Evolutionary conservation across 1,140 invertebrate genomes (phyloP), one percentile per base, ranked within the genome.

Genomic region (Drepana arcuata): DNA sequence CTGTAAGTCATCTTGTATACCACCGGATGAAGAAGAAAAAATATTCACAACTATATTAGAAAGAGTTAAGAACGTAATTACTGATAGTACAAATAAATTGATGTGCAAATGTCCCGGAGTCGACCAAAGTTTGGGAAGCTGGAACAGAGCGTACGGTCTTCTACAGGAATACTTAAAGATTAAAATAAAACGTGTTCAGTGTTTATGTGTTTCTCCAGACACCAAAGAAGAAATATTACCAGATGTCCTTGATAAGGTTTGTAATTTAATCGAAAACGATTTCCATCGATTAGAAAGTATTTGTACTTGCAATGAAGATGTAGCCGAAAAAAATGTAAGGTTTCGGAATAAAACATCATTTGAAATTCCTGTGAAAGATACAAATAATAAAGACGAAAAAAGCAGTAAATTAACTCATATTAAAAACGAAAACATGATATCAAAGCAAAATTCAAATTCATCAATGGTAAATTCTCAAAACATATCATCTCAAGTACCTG

Each of bases 121-220:
- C 25, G 25, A 47, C 14, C 46, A 33, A 9, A n/a, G 33, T 15
- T 28, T 24, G 14, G 45, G 57, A 9, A 68, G 61, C 38, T 78
- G 77, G 71, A 52, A 61, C 14, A 63, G 73, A 41, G 71, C 66
- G 0, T 73, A 70, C 34, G 47, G 46, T 7, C 49, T 79, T 41
- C 44, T 79, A 30, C 54, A 75, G 58, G 73, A 81, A 49, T 79
- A 78, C 50, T 62, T 81, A 33, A 72, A 67, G 48, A 53, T 63
- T 7, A 81, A 81, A 71, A 68, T 81, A 23, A 58, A 70, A 35
- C 49, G 58, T 26, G 62, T 64, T 7, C 44, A 71, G 35, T 75
- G 70, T 48, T 40, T 44, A 9, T 77, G 71, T 47, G 14, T 39
- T 16, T 21, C 30, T 29, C 16, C 45, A 26, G 23, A 56, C 10